These are phyloP conservation scores for Delphinapterus leucas DNA, from an alignment of 2,113 vertebrate genomes.

Conservation along the genomic window DNA sequence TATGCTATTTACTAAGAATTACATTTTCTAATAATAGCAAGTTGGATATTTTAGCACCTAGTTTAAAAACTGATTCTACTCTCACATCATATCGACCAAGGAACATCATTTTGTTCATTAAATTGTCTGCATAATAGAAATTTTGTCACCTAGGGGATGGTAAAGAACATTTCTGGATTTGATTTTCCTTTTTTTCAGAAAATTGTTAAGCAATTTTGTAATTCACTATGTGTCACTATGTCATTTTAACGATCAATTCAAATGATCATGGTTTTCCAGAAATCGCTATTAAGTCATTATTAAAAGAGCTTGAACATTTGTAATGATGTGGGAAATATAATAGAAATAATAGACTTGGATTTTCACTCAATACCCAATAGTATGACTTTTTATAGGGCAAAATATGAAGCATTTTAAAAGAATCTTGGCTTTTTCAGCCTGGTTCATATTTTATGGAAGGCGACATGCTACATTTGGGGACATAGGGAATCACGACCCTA, in stretches of 20 bases:
- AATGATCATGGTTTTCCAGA: not conserved
- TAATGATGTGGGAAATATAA: not conserved
- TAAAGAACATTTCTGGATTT: not conserved
- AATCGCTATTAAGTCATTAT: not conserved
- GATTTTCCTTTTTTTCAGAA: not conserved
- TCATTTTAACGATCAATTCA: not conserved
- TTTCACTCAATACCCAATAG: not conserved
- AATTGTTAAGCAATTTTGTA: not conserved
- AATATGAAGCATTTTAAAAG: not conserved
- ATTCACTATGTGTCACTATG: not conserved
- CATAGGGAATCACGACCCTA: not conserved
- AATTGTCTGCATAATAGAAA: not conserved
- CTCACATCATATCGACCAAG: not conserved
- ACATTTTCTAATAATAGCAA: not conserved
- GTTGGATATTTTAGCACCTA: not conserved
- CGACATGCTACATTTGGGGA: not conserved
- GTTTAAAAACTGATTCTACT: slow-evolving; percentile 5
- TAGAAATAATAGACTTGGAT: not conserved
- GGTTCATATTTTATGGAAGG: not conserved
- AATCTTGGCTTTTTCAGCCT: not conserved
- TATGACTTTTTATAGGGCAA: not conserved
- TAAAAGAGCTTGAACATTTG: not conserved
- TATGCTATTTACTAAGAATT: slow-evolving; percentile 5
- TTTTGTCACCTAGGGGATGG: not conserved
- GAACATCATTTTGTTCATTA: not conserved